Percentiles rank a stretch among this genome's conserved stretches.
These are phyloP conservation scores for Merops nubicus DNA, from an alignment of 2,113 vertebrate species.

Conservation along the genomic window DNA sequence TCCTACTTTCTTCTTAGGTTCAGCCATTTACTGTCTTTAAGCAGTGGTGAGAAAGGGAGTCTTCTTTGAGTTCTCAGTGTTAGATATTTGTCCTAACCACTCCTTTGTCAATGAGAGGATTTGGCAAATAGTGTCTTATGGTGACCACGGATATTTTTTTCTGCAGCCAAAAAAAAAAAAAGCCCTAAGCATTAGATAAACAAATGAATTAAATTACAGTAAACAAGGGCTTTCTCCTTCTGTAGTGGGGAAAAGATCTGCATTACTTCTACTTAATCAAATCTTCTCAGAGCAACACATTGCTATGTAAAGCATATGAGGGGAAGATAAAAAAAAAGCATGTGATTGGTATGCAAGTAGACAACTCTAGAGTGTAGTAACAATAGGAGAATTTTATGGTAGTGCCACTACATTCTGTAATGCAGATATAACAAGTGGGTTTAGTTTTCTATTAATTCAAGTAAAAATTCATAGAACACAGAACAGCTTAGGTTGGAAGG, in stretches of 20 bases:
- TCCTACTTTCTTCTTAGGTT: not conserved
- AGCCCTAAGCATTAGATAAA: not conserved
- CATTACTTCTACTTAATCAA: not conserved
- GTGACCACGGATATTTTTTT: not conserved
- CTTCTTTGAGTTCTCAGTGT: not conserved
- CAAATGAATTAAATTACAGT: not conserved
- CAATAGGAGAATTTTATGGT: not conserved
- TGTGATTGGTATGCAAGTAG: not conserved
- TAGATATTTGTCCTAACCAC: not conserved
- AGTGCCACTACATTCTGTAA: not conserved
- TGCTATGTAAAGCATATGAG: not conserved
- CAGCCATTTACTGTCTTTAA: not conserved
- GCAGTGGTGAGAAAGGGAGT: not conserved
- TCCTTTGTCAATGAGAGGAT: not conserved
- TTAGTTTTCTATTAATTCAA: not conserved
- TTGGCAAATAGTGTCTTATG: not conserved
- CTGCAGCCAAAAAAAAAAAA: not conserved
- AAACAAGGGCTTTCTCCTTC: not conserved
- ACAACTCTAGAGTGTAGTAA: not conserved
- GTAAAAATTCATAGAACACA: not conserved
- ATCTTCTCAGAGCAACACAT: not conserved
- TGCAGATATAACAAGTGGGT: not conserved
- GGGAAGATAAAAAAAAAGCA: accelerated
- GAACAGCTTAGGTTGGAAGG: not conserved
- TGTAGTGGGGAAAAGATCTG: not conserved